These are phyloP conservation scores for Chaetodon trifascialis DNA, from an alignment of 2,113 vertebrate genomes.

Conservation along the genomic window DNA sequence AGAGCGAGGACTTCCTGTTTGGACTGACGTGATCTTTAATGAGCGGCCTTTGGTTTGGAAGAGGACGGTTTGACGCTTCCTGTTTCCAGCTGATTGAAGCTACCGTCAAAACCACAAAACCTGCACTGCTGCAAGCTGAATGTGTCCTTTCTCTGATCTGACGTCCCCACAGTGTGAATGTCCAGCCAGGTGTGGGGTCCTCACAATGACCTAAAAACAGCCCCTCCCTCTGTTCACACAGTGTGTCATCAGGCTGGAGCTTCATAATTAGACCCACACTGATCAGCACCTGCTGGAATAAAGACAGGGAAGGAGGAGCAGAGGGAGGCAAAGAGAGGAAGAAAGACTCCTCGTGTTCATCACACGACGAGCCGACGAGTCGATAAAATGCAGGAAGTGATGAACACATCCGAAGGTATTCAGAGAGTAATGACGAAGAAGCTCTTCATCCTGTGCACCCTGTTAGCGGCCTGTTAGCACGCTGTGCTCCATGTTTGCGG, in stretches of 20 bases:
- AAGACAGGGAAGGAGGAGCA: conserved; percentile 14
- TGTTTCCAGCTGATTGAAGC: too few relatives aligned
- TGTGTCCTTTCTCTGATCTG: background rate
- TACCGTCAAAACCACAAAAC: too few relatives aligned
- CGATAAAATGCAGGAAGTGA: background rate
- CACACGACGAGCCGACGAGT: background rate
- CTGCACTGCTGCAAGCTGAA: too few relatives aligned
- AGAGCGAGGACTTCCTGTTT: too few relatives aligned
- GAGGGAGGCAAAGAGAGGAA: background rate
- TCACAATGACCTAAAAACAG: background rate
- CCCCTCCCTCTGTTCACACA: conserved; percentile 3
- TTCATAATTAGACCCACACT: conserved; percentile 26
- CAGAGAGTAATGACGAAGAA: too few relatives aligned
- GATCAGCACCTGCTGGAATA: conserved; percentile 52
- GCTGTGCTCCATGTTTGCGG: too few relatives aligned
- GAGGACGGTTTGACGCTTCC: too few relatives aligned
- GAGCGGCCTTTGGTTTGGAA: too few relatives aligned
- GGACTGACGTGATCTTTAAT: too few relatives aligned
- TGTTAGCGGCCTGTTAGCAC: too few relatives aligned
- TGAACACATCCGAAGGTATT: background rate
- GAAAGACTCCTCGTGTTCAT: background rate
- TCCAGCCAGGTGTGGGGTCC: conserved; percentile 33
- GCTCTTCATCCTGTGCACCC: too few relatives aligned
- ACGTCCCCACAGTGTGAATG: background rate
- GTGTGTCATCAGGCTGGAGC: conserved; percentile 12